phyloP scores from a whole-genome alignment of 2,797 vertebrate species.

The Epinephelus malabaricus region DNA sequence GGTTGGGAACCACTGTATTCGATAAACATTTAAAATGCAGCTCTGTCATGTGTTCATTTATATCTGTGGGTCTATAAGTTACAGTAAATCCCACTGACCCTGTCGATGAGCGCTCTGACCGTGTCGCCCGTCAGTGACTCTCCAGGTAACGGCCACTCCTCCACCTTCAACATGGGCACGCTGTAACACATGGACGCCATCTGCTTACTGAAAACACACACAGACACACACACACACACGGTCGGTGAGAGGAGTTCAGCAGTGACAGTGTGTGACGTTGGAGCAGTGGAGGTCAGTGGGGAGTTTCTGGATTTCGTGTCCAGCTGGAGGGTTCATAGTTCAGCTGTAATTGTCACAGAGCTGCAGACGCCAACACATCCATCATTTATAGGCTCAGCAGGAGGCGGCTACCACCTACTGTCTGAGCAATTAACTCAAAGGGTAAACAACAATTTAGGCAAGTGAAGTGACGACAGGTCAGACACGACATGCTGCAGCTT shows the following conservation, averaged over 20 bases:
- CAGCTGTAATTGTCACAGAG: slow-evolving; percentile 48
- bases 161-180: slow-evolving; percentile 91
- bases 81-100: slow-evolving; percentile 83
- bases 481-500: slow-evolving; percentile 5
- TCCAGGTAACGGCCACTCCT: slow-evolving; percentile 92
- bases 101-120: slow-evolving; percentile 91
- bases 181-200: slow-evolving; percentile 87
- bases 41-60: too few relatives aligned
- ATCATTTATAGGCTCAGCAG: slow-evolving; percentile 60
- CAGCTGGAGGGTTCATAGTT: slow-evolving; percentile 57
- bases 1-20: neutral
- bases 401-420: slow-evolving; percentile 36
- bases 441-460: slow-evolving; percentile 33
- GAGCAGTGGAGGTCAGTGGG: neutral
- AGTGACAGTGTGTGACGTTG: neutral
- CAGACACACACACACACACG: slow-evolving; percentile 11
- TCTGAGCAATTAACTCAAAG: slow-evolving; percentile 40
- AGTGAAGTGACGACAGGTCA: neutral
- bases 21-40: too few relatives aligned
- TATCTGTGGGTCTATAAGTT: neutral
- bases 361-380: slow-evolving; percentile 53
- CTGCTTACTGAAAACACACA: slow-evolving; percentile 83
- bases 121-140: slow-evolving; percentile 91
- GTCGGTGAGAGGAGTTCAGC: neutral
- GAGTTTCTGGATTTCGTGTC: neutral